Base-by-base conservation (phyloP, 1,140 invertebrate genomes). In the Conus betulinus region DNA sequence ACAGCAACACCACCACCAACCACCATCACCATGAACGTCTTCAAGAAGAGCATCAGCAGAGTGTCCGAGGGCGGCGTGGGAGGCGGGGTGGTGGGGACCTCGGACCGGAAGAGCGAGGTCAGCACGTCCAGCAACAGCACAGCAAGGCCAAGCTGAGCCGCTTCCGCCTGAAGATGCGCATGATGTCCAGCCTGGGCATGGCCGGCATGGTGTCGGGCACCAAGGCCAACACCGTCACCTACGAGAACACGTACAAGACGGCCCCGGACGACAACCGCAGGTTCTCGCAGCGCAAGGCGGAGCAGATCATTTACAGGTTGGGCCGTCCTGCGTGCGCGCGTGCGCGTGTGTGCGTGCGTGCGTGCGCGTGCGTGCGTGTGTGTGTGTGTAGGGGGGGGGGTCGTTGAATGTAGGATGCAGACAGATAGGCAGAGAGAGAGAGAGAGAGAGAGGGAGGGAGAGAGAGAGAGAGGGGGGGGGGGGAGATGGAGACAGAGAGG, bases 211-310 rank as follows among this genome's bases (percentile, higher is more conserved):
- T 52, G 63, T 60, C 53, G 53, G 57, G 74, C 10, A 25, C n/a
- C 23, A 81, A 79, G 27, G n/a, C 84, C 11, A 71, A 84, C 71
- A 63, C 81, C 27, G 87, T 91, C 15, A 71, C 88, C 11, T 92
- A 90, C 87, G 90, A 93, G 76, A 90, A 90, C 83, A 93, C 92
- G 25, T 93, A 91, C 84, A 91, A 91, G n/a, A 63, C 89, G 27
- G 90, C 88, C 55, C 91, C 92, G 13, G 89, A 90, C 17, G 85
- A 90, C 0, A 87, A 79, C 74, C 82, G 87, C 11, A 74, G 51
- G 85, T 93, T 93, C 86, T 91, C 90, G 2, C 74, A 79, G 27
- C 63, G 71, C 53, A 92, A 89, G 76, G 90, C 90, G 0, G 89
- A 93, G 86, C 88, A 91, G 82, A 90, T 91, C 39, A 88, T 88